Conservation (phyloP, 2,888 invertebrate genomes). For the Brachyptera putata region DNA sequence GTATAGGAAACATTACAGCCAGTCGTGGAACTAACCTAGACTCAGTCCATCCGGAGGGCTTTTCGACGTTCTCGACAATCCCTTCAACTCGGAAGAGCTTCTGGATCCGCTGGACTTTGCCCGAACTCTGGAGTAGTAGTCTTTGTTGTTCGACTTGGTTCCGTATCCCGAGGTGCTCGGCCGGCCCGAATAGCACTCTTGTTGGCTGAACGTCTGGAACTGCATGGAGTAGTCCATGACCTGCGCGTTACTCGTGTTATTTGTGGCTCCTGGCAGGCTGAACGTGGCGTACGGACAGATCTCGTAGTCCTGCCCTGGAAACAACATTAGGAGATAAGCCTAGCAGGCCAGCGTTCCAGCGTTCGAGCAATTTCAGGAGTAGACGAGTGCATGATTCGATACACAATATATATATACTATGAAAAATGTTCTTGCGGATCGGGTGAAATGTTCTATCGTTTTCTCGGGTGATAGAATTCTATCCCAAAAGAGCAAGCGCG, state of each 20-base stretch:
- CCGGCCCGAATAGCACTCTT: slow-evolving; percentile 39
- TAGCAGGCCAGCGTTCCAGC: neutral
- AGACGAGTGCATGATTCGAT: slow-evolving; percentile 10
- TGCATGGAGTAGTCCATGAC: slow-evolving; percentile 40
- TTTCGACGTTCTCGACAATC: slow-evolving; percentile 34
- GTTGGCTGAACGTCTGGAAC: slow-evolving; percentile 42
- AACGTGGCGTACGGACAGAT: slow-evolving; percentile 45
- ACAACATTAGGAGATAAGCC: too few species aligned
- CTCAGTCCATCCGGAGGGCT: slow-evolving; percentile 41
- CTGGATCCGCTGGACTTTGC: slow-evolving; percentile 28
- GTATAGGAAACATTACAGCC: too few species aligned
- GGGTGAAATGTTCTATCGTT: too few species aligned
- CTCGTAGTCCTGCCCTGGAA: slow-evolving; percentile 38
- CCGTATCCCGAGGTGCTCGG: slow-evolving; percentile 29
- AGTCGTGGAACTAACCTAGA: slow-evolving; percentile 35
- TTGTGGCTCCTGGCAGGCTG: slow-evolving; percentile 37
- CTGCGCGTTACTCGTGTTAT: too few species aligned
- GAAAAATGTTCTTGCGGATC: too few species aligned
- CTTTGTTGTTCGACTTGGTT: too few species aligned
- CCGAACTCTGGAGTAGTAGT: slow-evolving; percentile 33
- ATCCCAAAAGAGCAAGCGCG: too few species aligned
- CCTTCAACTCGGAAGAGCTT: too few species aligned
- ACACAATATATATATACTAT: too few species aligned
- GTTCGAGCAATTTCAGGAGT: neutral
- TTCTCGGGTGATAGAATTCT: neutral